Evolutionary conservation across 2,113 vertebrate genomes (phyloP).

Genomic region (Oncorhynchus clarkii): DNA sequence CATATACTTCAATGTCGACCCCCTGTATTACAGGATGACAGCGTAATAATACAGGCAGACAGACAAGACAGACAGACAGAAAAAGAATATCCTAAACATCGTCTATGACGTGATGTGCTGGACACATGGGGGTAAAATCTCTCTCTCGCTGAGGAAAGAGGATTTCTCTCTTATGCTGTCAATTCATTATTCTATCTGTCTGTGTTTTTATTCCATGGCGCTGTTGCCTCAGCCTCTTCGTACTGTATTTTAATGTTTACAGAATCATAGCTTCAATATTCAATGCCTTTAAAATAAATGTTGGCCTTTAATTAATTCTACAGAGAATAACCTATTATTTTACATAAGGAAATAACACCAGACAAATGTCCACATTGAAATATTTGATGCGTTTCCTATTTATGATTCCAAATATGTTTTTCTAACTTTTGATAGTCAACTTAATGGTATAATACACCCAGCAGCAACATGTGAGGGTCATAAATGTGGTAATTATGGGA

Average conservation of each 20-base stretch:
- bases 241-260: slow-evolving; percentile 22
- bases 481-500: too few relatives aligned
- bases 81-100: background rate
- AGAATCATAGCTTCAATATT: slow-evolving; percentile 23
- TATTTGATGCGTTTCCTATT: too few relatives aligned
- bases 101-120: slow-evolving; percentile 6
- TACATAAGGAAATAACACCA: background rate
- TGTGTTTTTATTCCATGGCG: slow-evolving; percentile 17
- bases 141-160: slow-evolving; percentile 32
- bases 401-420: too few relatives aligned
- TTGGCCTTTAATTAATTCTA: background rate
- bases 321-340: background rate
- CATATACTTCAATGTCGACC: too few relatives aligned
- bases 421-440: too few relatives aligned
- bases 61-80: background rate
- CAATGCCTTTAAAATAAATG: background rate
- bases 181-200: slow-evolving; percentile 49
- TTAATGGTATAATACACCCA: too few relatives aligned
- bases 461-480: too few relatives aligned
- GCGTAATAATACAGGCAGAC: background rate
- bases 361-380: background rate
- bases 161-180: slow-evolving; percentile 56
- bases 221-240: slow-evolving; percentile 32
- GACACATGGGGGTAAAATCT: slow-evolving; percentile 17
- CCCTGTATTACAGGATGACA: too few relatives aligned